Conservation (phyloP, 2,797 vertebrate genomes). For the Enteromius radiatus region DNA sequence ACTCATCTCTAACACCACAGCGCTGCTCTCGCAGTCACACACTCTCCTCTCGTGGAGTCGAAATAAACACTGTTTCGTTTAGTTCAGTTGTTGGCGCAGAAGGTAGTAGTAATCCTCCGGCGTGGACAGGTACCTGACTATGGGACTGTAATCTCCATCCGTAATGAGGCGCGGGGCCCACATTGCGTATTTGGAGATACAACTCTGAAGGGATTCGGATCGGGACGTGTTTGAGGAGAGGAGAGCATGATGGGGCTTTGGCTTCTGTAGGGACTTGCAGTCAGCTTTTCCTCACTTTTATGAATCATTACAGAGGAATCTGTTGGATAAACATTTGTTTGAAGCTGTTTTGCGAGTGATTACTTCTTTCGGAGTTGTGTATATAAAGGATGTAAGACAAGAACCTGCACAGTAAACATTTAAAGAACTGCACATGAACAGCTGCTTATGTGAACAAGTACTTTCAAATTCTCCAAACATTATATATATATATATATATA, state of each 20-base stretch:
- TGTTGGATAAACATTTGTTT: constrained; percentile 57
- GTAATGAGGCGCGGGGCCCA: constrained; percentile 25
- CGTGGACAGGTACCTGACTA: constrained; percentile 27
- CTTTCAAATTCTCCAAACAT: background rate
- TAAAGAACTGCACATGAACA: constrained; percentile 16
- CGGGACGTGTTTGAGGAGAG: background rate
- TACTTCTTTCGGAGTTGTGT: constrained; percentile 37
- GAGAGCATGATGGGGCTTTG: constrained; percentile 15
- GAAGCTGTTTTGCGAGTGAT: constrained; percentile 37
- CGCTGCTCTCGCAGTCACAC: constrained; percentile 42
- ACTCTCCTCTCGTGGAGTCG: constrained; percentile 35
- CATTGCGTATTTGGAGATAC: constrained; percentile 5
- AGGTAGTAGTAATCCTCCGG: constrained; percentile 47
- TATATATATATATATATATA: background rate
- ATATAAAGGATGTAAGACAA: constrained; percentile 31
- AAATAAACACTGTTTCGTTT: constrained; percentile 22
- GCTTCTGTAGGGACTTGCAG: constrained; percentile 36
- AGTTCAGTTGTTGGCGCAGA: constrained; percentile 13
- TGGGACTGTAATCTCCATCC: constrained; percentile 20
- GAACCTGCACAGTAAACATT: constrained; percentile 48
- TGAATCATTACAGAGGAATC: constrained; percentile 63
- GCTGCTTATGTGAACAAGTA: constrained; percentile 28
- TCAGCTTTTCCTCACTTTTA: constrained; percentile 39
- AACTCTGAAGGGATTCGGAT: background rate
- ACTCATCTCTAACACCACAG: constrained; percentile 46